Evolutionary conservation across 2,888 invertebrate species (phyloP), one percentile per base, ranked within the genome.

Genomic region (Cabera pusaria): DNA sequence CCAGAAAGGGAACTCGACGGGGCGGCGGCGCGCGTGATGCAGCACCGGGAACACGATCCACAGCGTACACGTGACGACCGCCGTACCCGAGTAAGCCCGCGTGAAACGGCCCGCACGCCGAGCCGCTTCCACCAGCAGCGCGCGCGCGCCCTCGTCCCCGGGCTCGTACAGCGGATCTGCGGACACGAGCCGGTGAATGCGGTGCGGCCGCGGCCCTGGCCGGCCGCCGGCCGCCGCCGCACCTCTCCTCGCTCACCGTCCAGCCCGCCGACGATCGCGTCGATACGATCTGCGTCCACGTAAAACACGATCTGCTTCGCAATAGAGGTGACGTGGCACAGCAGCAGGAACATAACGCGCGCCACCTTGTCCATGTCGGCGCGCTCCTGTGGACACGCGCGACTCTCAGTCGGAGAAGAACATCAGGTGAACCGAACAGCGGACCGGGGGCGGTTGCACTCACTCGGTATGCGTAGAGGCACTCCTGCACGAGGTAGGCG

Each of bases 241-340:
- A 10, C 10, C 5, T 1, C 9, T 9, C 24, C 6, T 10, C 14
- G 27, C 8, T 0, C 8, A 33, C 34, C 39, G 16, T 64, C 49
- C 6, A 69, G 49, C 2, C 42, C 40, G 1, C 22, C 20, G 9
- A 69, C 28, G 39, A 69, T 33, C n/a, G 19, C 35, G 34, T 68
- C 60, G 20, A 69, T 52, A 10, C 38, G 44, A 2, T 42, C 45
- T 3, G 63, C 62, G 36, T 51, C 56, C 6, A 33, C n/a, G 38
- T 67, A 61, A 52, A 87, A 80, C 21, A 76, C 74, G 9, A 77
- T 11, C 54, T 86, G 87, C 61, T 87, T 87, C 8, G 55, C 74
- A 41, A 83, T 57, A 2, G 84, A 80, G 4, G 86, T 85, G 35
- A 86, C 59, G 61, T 86, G 87, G 49, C 86, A 86, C 38, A 87